Evolutionary conservation across 2,888 invertebrate genomes (phyloP).

Genomic region (Drosophila pseudotakahashii): DNA sequence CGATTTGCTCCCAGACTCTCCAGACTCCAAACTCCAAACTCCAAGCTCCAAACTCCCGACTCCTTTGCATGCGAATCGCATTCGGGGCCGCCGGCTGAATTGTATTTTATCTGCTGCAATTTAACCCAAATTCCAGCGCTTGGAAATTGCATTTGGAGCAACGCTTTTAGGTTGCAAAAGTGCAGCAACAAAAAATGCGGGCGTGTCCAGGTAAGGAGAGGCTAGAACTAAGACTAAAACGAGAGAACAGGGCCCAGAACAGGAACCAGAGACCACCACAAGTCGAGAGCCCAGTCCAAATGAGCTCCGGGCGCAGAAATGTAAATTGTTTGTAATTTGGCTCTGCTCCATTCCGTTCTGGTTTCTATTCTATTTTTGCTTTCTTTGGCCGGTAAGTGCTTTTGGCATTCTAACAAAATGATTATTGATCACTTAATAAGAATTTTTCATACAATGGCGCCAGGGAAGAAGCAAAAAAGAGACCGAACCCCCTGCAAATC

Average conservation of each 20-base stretch:
- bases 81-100: conserved; percentile 57
- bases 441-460: conserved; percentile 72
- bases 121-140: conserved; percentile 77
- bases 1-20: conserved; percentile 55
- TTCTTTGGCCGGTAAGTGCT: conserved; percentile 59
- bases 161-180: conserved; percentile 41
- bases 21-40: conserved; percentile 8
- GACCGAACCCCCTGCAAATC: conserved; percentile 24
- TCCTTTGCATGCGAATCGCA: conserved; percentile 38
- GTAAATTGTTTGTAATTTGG: conserved; percentile 80
- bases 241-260: conserved; percentile 9
- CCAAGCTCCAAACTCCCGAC: not conserved
- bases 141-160: conserved; percentile 76
- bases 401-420: conserved; percentile 78
- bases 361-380: conserved; percentile 47
- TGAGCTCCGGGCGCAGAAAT: conserved; percentile 61
- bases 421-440: conserved; percentile 80
- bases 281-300: conserved; percentile 36
- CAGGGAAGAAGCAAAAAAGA: conserved; percentile 19
- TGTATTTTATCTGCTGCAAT: conserved; percentile 74
- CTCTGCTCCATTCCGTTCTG: conserved; percentile 32
- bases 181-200: conserved; percentile 43
- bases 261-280: conserved; percentile 22
- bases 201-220: conserved; percentile 45
- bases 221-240: conserved; percentile 5